A percentile compares a stretch with the other conserved stretches of the same genome.
phyloP scores from a whole-genome alignment of 2,113 vertebrate species.

The Neomonachus schauinslandi region DNA sequence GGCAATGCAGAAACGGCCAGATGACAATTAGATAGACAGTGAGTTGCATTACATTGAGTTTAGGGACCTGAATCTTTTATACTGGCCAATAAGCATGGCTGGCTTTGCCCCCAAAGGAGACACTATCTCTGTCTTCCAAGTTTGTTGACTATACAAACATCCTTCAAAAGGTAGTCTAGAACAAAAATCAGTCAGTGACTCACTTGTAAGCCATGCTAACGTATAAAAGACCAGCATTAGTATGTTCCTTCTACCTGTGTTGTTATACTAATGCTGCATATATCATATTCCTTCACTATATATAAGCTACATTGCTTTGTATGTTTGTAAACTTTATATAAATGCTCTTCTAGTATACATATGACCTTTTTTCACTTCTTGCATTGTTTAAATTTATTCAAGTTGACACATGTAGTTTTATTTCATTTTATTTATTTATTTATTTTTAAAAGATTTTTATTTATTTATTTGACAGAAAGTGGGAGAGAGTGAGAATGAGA shows the following conservation, averaged over 20 bases:
- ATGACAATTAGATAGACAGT: neutral
- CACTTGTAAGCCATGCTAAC: neutral
- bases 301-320: neutral
- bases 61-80: neutral
- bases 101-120: neutral
- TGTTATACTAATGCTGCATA: neutral
- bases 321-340: neutral
- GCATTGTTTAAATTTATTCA: neutral
- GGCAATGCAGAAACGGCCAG: neutral
- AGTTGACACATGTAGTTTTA: neutral
- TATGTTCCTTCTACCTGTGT: neutral
- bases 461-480: too few species aligned
- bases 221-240: neutral
- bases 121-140: neutral
- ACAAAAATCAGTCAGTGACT: neutral
- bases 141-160: neutral
- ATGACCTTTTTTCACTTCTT: neutral
- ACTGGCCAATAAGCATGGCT: neutral
- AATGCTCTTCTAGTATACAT: neutral
- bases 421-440: neutral
- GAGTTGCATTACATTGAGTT: neutral
- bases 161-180: neutral
- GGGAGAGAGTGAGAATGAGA: too few species aligned
- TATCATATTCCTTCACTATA: neutral
- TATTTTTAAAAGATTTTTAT: too few species aligned